phyloP scores from a whole-genome alignment of 2,888 invertebrate species.

The Drosophila lutescens region DNA sequence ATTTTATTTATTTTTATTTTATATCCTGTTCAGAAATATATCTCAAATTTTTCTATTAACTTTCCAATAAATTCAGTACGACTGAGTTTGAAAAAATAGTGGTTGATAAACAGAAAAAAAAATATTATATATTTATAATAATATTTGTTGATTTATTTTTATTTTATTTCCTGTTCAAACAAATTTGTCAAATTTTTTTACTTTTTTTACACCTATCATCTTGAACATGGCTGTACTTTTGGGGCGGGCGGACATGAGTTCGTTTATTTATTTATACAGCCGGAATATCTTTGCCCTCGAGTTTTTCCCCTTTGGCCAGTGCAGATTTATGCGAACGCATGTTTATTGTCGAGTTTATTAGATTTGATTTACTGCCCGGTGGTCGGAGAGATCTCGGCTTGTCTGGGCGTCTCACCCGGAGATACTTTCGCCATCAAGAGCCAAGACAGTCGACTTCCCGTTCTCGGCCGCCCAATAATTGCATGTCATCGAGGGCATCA shows the following conservation, averaged over 20 bases:
- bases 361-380: conserved; percentile 71
- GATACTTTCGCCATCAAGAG: conserved; percentile 22
- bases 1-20: no score
- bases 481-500: conserved; percentile 30
- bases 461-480: conserved; percentile 28
- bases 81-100: no score
- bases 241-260: conserved; percentile 50
- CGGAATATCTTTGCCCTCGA: conserved; percentile 7
- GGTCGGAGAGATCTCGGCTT: conserved; percentile 41
- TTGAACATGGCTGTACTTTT: neutral
- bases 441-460: conserved; percentile 1
- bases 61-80: no score
- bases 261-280: conserved; percentile 73
- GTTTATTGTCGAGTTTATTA: conserved; percentile 78
- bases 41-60: no score
- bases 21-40: no score
- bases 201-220: neutral
- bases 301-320: conserved; percentile 6
- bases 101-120: no score
- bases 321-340: conserved; percentile 69
- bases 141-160: no score
- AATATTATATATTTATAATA: no score
- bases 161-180: no score
- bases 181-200: no score
- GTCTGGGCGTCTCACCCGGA: conserved; percentile 23